phyloP scores from a whole-genome alignment of 1,140 invertebrate species.

The Drosophila carrolli region DNA sequence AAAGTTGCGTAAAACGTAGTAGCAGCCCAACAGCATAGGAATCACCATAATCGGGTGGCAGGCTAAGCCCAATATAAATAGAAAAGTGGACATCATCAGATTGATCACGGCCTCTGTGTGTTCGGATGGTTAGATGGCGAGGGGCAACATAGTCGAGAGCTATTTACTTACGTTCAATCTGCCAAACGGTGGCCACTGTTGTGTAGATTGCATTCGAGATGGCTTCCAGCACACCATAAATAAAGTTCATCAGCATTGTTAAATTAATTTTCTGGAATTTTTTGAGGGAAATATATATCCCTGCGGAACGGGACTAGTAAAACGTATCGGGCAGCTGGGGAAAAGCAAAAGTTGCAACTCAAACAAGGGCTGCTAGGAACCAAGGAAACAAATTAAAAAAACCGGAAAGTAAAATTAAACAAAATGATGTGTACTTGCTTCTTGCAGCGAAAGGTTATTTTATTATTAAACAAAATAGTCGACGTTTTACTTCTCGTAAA shows the following conservation, averaged over 20 bases:
- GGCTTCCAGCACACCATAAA: slow-evolving; percentile 47
- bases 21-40: slow-evolving; percentile 31
- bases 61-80: slow-evolving; percentile 35
- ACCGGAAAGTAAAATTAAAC: background rate
- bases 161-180: slow-evolving; percentile 52
- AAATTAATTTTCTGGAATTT: background rate
- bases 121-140: background rate
- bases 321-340: too few relatives aligned
- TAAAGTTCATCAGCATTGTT: slow-evolving; percentile 28
- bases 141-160: too few relatives aligned
- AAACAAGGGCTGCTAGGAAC: slow-evolving; percentile 5
- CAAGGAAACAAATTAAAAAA: slow-evolving; percentile 3
- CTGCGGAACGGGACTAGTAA: background rate
- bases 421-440: slow-evolving; percentile 54
- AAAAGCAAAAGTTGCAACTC: background rate
- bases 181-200: slow-evolving; percentile 40
- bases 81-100: slow-evolving; percentile 59
- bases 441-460: slow-evolving; percentile 57
- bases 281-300: background rate
- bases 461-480: slow-evolving; percentile 80
- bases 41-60: slow-evolving; percentile 64
- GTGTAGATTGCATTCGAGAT: slow-evolving; percentile 44
- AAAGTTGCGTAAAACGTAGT: slow-evolving; percentile 28
- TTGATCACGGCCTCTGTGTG: slow-evolving; percentile 50
- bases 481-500: slow-evolving; percentile 61